Percentiles rank a stretch among this genome's conserved stretches.
phyloP scores from a whole-genome alignment of 2,113 vertebrate genomes.

The Accipiter virgatus region DNA sequence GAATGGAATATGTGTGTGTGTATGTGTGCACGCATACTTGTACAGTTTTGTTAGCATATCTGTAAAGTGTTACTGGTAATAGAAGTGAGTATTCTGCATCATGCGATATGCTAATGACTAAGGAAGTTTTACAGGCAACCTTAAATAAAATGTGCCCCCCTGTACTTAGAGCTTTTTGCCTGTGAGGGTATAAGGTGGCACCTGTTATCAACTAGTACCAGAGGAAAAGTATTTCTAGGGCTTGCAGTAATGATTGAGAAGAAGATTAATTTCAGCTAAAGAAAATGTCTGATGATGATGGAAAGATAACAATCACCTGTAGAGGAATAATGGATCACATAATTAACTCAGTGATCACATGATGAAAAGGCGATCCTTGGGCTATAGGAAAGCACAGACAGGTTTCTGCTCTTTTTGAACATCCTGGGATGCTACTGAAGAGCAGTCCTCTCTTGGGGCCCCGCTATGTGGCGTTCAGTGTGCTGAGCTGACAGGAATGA shows the following conservation, averaged over 20 bases:
- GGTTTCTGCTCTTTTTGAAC: background rate
- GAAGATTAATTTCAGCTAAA: slow-evolving; percentile 45
- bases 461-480: fast-evolving
- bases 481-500: background rate
- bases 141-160: no score
- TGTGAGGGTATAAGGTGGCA: fast-evolving
- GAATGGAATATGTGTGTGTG: no score
- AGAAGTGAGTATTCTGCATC: background rate
- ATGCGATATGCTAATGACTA: fast-evolving
- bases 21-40: fast-evolving
- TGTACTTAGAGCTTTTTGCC: background rate
- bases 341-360: slow-evolving; percentile 35
- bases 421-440: background rate
- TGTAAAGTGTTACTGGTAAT: background rate
- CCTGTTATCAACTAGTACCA: background rate
- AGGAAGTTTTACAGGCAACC: background rate
- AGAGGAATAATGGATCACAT: slow-evolving; percentile 28
- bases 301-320: slow-evolving; percentile 53
- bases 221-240: background rate
- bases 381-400: slow-evolving; percentile 36
- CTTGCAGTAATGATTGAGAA: background rate
- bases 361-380: slow-evolving; percentile 63
- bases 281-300: slow-evolving; percentile 47
- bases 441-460: background rate
- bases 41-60: no score